Percentiles rank a stretch among this genome's conserved stretches.
These are phyloP conservation scores for Erannis defoliaria DNA, from an alignment of 2,888 invertebrate species.

Conservation along the genomic window DNA sequence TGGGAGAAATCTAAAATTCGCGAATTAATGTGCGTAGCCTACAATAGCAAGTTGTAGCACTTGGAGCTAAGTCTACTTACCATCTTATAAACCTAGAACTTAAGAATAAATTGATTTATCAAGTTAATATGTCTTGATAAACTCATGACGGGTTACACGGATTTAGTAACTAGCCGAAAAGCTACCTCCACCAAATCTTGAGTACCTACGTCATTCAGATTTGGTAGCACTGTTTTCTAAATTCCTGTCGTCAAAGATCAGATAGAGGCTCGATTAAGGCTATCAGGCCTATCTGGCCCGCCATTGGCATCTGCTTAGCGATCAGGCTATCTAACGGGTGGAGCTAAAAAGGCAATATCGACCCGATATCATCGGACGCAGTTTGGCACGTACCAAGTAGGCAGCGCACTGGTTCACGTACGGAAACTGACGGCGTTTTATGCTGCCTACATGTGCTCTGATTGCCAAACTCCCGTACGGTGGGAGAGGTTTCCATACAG, in stretches of 20 bases:
- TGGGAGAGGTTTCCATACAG: background rate
- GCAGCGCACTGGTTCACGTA: conserved; percentile 11
- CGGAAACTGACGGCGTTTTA: background rate
- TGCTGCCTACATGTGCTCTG: background rate
- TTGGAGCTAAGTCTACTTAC: no score
- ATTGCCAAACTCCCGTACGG: background rate
- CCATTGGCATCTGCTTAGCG: conserved; percentile 28
- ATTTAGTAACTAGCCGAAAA: no score
- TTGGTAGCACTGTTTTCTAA: conserved; percentile 7
- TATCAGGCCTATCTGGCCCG: conserved; percentile 25
- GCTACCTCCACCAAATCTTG: no score
- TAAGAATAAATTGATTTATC: no score
- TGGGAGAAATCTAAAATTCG: no score
- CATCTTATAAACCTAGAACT: no score
- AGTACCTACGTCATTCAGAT: no score
- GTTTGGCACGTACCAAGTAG: conserved; percentile 51
- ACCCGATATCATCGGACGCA: conserved; percentile 60
- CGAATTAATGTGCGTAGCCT: no score
- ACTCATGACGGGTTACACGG: no score
- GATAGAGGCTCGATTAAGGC: conserved; percentile 24
- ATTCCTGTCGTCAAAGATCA: conserved; percentile 16
- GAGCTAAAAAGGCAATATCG: conserved; percentile 64
- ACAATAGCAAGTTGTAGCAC: no score
- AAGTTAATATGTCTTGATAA: no score
- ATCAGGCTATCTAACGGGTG: conserved; percentile 50